A percentile compares a stretch with the other conserved stretches of the same genome.
Conservation (phyloP, 1,140 invertebrate genomes). For the Gyrodactylus salaris region DNA sequence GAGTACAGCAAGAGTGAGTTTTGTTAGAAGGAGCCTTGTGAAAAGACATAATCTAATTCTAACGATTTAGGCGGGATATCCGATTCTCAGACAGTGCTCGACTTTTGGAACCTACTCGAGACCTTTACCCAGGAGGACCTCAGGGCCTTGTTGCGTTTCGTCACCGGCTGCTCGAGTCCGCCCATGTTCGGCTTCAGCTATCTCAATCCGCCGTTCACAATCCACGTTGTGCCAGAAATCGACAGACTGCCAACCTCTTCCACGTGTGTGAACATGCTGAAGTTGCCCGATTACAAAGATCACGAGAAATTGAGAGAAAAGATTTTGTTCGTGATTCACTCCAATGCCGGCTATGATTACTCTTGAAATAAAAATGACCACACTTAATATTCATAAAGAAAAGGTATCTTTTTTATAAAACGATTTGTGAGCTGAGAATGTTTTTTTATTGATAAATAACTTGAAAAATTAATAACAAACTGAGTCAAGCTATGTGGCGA, state of each 20-base stretch:
- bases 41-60: not conserved
- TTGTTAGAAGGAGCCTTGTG: not conserved
- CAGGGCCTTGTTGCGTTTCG: constrained; percentile 60
- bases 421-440: too few species aligned
- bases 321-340: constrained; percentile 61
- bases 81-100: constrained; percentile 14
- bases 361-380: too few species aligned
- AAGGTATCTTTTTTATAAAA: too few species aligned
- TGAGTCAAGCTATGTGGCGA: too few species aligned
- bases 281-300: constrained; percentile 54
- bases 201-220: constrained; percentile 61
- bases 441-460: too few species aligned
- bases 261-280: constrained; percentile 85
- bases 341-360: constrained; percentile 61
- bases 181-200: constrained; percentile 78
- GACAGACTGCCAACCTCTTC: constrained; percentile 65
- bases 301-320: constrained; percentile 42
- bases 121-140: constrained; percentile 47
- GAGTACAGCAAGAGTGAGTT: constrained; percentile 13
- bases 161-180: constrained; percentile 75
- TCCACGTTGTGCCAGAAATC: constrained; percentile 42
- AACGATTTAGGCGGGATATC: not conserved
- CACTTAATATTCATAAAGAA: too few species aligned
- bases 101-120: constrained; percentile 41
- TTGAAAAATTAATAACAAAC: too few species aligned